Evolutionary conservation across 2,888 invertebrate genomes (phyloP).

Genomic region (Lasioglossum leucozonium): DNA sequence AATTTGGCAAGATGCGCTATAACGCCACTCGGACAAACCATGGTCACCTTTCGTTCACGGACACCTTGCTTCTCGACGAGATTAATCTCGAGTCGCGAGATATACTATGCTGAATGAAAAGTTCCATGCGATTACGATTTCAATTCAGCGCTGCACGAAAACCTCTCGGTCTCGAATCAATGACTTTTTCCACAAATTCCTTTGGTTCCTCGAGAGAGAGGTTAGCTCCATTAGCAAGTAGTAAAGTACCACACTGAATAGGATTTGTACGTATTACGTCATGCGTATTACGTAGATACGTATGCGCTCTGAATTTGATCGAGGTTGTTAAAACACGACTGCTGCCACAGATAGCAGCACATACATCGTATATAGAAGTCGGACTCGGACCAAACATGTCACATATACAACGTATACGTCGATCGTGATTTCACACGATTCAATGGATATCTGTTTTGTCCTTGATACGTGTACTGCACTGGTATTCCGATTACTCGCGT

Average conservation of each 20-base stretch:
- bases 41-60: constrained; percentile 61
- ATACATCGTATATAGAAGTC: constrained; percentile 3
- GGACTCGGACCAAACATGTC: neutral
- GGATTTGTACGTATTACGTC: neutral
- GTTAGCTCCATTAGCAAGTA: neutral
- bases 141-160: neutral
- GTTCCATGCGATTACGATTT: constrained; percentile 48
- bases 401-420: neutral
- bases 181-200: neutral
- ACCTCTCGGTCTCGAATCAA: neutral
- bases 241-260: neutral
- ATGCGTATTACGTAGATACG: too few species aligned
- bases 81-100: constrained; percentile 13
- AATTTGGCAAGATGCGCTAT: constrained; percentile 80
- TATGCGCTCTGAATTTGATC: too few species aligned
- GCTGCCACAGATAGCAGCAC: constrained; percentile 47
- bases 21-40: constrained; percentile 79
- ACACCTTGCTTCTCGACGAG: neutral
- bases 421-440: constrained; percentile 12
- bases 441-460: neutral
- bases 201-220: neutral
- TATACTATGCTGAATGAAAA: constrained; percentile 2
- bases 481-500: neutral
- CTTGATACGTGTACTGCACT: neutral
- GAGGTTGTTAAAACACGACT: constrained; percentile 2